Conservation (phyloP, 2,888 invertebrate genomes). For the Baccha elongata region DNA sequence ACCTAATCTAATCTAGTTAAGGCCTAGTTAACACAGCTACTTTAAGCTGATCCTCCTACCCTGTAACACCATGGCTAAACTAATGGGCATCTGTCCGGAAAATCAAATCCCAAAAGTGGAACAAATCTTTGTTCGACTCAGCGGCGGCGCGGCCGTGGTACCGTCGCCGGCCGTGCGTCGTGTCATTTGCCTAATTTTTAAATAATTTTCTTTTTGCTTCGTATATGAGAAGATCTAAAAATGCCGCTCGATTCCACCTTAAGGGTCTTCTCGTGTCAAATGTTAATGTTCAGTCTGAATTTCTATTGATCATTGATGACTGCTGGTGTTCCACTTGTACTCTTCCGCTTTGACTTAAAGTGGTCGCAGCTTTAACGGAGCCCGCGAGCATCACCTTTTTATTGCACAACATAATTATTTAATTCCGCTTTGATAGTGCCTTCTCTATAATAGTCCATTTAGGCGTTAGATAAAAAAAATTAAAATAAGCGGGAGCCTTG, state of each 20-base stretch:
- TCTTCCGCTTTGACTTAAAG: conserved; percentile 9
- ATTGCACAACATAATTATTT: conserved; percentile 55
- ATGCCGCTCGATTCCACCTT: conserved; percentile 40
- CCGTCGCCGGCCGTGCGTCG: not conserved
- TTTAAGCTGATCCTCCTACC: conserved; percentile 66
- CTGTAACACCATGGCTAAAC: conserved; percentile 2
- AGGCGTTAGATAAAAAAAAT: conserved; percentile 18
- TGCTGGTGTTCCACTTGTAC: conserved; percentile 54
- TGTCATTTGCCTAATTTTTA: conserved; percentile 60
- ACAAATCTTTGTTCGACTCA: conserved; percentile 51
- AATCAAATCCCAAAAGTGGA: conserved; percentile 50
- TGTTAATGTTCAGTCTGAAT: conserved; percentile 59
- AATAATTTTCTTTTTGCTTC: conserved; percentile 36
- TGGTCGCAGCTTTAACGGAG: not conserved
- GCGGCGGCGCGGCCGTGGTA: not conserved
- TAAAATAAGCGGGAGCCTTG: conserved; percentile 28
- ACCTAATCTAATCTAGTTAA: conserved; percentile 68
- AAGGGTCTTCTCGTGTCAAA: conserved; percentile 69
- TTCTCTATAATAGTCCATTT: conserved; percentile 26
- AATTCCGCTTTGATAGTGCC: conserved; percentile 50
- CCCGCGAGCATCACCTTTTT: conserved; percentile 50
- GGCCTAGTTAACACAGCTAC: conserved; percentile 65
- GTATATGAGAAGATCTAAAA: conserved; percentile 32
- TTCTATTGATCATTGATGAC: conserved; percentile 53
- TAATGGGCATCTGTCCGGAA: not conserved